phyloP scores from a whole-genome alignment of 2,797 vertebrate genomes.

The Hafferia zeledoni region DNA sequence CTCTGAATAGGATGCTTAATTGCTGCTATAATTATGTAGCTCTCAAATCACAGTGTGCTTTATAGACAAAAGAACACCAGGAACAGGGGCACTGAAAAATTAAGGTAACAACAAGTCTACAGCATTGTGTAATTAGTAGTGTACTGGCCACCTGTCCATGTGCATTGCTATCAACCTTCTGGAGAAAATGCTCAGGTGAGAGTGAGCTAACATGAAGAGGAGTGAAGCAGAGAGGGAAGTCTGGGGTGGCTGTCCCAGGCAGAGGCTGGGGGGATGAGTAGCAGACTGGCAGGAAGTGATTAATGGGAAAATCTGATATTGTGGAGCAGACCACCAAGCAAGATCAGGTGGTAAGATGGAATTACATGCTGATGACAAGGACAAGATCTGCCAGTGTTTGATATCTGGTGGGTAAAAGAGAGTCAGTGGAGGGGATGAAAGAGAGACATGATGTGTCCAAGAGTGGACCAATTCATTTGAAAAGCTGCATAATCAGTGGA shows the following conservation, averaged over 20 bases:
- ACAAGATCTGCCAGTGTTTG: neutral
- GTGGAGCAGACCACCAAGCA: neutral
- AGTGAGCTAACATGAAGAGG: neutral
- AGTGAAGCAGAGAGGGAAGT: neutral
- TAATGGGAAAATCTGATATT: neutral
- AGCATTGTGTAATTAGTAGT: neutral
- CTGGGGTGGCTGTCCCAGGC: neutral
- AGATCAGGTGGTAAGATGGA: neutral
- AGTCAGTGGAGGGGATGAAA: neutral
- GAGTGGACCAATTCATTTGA: neutral
- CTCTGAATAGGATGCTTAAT: constrained; percentile 25
- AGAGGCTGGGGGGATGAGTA: neutral
- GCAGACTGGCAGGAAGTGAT: neutral
- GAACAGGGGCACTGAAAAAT: neutral
- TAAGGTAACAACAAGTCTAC: neutral
- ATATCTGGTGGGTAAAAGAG: neutral
- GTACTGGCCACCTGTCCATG: neutral
- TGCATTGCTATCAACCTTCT: neutral
- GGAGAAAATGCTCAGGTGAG: neutral
- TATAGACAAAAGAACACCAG: neutral
- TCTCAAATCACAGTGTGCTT: neutral
- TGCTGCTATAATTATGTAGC: neutral
- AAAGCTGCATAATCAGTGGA: neutral
- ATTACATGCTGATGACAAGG: neutral
- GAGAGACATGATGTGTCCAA: neutral